Evolutionary conservation across 2,113 vertebrate species (phyloP), one percentile per base, ranked within the genome.

Genomic region (Reinhardtius hippoglossoides): DNA sequence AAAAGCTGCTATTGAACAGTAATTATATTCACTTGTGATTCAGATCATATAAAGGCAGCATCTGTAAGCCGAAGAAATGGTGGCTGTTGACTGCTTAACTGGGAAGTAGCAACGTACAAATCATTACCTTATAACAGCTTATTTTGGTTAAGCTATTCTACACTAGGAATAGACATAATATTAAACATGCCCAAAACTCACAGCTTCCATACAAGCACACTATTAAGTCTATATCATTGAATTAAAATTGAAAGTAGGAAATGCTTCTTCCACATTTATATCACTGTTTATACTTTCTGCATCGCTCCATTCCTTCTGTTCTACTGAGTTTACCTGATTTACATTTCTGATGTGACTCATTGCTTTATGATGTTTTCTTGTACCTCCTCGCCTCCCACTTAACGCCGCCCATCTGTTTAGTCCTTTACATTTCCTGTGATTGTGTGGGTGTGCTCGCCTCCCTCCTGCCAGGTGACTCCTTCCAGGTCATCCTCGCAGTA

Each of bases 331-430:
- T 35, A 46, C 21, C 52, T 40, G 23, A 70, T 60, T 75, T 70
- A 42, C 18, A 57, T 58, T 8, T 48, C n/a, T 74, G 54, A 54
- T 78, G 80, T 58, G 67, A 57, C 10, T 48, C 18, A 1, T 20
- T 46, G 42, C 20, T 67, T 61, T 76, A 16, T 18, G 14, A 59
- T 57, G 16, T 64, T 69, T 62, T 63, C 24, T 18, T 57, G 37
- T 27, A 23, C 40, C 56, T 35, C n/a, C 20, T 31, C 60, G 24
- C 65, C 26, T 60, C 67, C 60, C 72, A 37, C 56, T 26, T 21
- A 48, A 60, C 15, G 42, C 40, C 6, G 3, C 76, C 73, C 62
- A 82, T 72, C 80, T 76, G 74, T 62, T 67, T 62, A 8, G 35
- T 62, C 48, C 63, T 72, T 46, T 37, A 26, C 20, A 18, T 74